Base-by-base conservation (phyloP, 1,140 invertebrate genomes). In the Coelopa frigida region DNA sequence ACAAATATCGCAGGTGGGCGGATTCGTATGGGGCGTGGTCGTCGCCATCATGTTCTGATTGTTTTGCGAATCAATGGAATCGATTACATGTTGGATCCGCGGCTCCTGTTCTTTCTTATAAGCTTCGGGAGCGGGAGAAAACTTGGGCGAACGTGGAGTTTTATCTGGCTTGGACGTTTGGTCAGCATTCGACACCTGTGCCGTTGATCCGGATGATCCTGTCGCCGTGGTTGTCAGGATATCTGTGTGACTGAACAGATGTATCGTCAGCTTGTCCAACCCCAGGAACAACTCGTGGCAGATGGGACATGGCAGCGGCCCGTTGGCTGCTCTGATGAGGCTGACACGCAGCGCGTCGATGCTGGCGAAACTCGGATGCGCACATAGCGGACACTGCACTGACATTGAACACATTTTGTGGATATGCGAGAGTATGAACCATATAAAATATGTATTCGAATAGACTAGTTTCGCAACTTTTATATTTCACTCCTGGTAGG, bases 181-280 rank as follows among this genome's bases (percentile, higher is more conserved):
- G 29, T 11, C 15, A 10, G 39, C 10, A 36, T 29, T 21, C 43
- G 39, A 12, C 11, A 26, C 31, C 10, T n/a, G n/a, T n/a, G 43
- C 15, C 14, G 43, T 29, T 11, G 20, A 21, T 24, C 17, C n/a
- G 21, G 17, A 4, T 14, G 27, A 12, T 18, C 4, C 32, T 22
- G 22, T 26, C 18, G 15, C 10, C 18, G 21, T n/a, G 12, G 32
- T 36, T 5, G 17, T 48, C 59, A 65, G 59, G 5, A 62, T 44
- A 21, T 52, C 62, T 18, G 77, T 75, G 61, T 89, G 85, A 21
- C 78, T 79, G 55, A 88, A 87, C 48, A 89, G 68, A 70, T 89
- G 86, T 56, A 88, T 87, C 2, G 85, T 89, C n/a, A 89, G 71
- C 70, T 89, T 89, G 68, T 88, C 86, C 42, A 89, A 76, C 3